phyloP scores from a whole-genome alignment of 2,888 invertebrate genomes.

The Meiosimyza decipiens region DNA sequence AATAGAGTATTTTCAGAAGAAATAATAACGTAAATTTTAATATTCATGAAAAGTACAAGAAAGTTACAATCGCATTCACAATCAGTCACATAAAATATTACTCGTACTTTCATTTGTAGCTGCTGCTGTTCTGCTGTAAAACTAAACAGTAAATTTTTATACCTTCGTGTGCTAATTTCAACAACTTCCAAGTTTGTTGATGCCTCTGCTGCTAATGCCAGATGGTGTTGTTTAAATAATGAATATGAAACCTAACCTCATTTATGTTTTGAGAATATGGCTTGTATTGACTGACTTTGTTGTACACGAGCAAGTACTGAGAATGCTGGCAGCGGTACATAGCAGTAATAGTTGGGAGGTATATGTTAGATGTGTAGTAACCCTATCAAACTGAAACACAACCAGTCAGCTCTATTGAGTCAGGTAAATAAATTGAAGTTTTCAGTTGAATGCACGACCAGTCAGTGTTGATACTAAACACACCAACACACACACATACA shows the following conservation, averaged over 20 bases:
- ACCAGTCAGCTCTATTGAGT: neutral
- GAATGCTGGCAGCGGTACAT: neutral
- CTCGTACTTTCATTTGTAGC: neutral
- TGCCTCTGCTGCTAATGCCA: constrained; percentile 24
- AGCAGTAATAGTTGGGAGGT: neutral
- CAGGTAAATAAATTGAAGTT: constrained; percentile 33
- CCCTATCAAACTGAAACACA: neutral
- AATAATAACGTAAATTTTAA: too few relatives aligned
- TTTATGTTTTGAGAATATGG: constrained; percentile 50
- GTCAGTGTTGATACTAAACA: constrained; percentile 17
- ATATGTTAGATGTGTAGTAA: neutral
- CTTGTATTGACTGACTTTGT: constrained; percentile 28
- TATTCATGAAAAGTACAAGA: too few relatives aligned
- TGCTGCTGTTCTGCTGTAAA: too few relatives aligned
- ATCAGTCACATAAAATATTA: constrained; percentile 14
- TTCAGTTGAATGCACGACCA: neutral
- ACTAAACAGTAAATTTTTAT: neutral
- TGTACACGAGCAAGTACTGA: neutral
- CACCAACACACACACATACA: constrained; percentile 17
- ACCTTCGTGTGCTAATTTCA: constrained; percentile 39
- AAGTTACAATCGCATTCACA: neutral
- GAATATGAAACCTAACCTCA: constrained; percentile 50
- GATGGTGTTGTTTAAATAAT: constrained; percentile 43
- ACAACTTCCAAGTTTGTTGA: constrained; percentile 48
- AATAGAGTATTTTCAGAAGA: too few relatives aligned